Conservation (phyloP, 2,797 vertebrate genomes). For the Squalus acanthias region DNA sequence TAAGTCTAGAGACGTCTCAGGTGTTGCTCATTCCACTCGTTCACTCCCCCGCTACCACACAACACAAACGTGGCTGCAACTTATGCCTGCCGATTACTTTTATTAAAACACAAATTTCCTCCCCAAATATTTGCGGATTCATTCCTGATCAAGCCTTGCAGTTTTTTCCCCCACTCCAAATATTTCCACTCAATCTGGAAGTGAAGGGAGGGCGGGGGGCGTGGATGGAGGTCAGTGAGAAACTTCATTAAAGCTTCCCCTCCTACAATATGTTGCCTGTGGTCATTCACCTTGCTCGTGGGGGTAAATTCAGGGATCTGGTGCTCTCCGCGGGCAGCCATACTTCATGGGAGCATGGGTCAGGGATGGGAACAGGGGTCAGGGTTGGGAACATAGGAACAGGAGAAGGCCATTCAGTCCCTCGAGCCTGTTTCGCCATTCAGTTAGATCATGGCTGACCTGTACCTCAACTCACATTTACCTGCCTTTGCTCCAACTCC, state of each 20-base stretch:
- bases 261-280: neutral
- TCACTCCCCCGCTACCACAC: neutral
- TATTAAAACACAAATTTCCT: neutral
- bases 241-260: neutral
- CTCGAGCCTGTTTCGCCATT: neutral
- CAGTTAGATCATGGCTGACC: neutral
- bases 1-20: neutral
- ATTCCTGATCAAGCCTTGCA: neutral
- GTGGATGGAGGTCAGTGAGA: neutral
- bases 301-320: neutral
- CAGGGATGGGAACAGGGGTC: neutral
- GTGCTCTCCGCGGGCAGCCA: neutral
- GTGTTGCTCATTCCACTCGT: neutral
- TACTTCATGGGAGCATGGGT: neutral
- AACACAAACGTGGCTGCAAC: neutral
- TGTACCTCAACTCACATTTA: neutral
- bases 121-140: neutral
- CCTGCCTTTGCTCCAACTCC: neutral
- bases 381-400: neutral
- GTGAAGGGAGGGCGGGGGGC: neutral
- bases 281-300: neutral
- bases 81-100: neutral
- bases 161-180: neutral
- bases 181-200: neutral
- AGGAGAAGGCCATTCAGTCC: neutral